A percentile compares a stretch with the other conserved stretches of the same genome.
Conservation (phyloP, 2,888 invertebrate genomes). For the Eueremaeus valkanovi region DNA sequence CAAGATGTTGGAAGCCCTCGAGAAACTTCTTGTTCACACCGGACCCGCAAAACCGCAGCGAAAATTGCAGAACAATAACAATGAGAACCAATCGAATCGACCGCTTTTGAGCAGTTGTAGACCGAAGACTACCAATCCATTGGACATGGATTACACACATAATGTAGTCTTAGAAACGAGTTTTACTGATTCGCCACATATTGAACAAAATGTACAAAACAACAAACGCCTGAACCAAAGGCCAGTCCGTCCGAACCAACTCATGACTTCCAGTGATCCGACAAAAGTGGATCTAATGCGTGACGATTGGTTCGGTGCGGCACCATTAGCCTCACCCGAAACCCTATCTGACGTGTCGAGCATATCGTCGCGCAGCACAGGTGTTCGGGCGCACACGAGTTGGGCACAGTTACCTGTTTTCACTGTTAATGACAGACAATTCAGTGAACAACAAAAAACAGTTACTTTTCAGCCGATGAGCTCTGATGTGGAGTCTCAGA, state of each 20-base stretch:
- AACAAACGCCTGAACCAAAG: constrained; percentile 43
- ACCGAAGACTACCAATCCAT: constrained; percentile 38
- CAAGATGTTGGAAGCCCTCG: constrained; percentile 72
- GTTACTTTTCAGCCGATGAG: constrained; percentile 26
- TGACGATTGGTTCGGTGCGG: constrained; percentile 61
- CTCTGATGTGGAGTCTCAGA: background rate
- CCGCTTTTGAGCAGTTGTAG: constrained; percentile 42
- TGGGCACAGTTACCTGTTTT: constrained; percentile 43
- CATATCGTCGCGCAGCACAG: constrained; percentile 61
- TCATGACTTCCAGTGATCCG: constrained; percentile 51
- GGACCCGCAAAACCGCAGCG: constrained; percentile 75
- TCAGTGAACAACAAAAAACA: constrained; percentile 37
- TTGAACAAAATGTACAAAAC: constrained; percentile 42
- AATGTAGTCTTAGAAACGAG: constrained; percentile 68
- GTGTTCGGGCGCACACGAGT: constrained; percentile 42
- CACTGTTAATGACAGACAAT: constrained; percentile 43
- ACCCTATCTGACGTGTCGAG: constrained; percentile 74
- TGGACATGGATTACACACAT: constrained; percentile 55
- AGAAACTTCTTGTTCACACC: constrained; percentile 62
- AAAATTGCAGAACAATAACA: constrained; percentile 50
- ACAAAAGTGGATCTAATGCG: constrained; percentile 40
- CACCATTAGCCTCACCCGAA: constrained; percentile 76
- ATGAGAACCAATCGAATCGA: constrained; percentile 48
- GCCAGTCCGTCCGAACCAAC: constrained; percentile 37
- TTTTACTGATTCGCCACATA: constrained; percentile 61